A percentile compares a stretch with the other conserved stretches of the same genome.
These are phyloP conservation scores for Acanthis flammea DNA, from an alignment of 2,797 vertebrate genomes.

Conservation along the genomic window DNA sequence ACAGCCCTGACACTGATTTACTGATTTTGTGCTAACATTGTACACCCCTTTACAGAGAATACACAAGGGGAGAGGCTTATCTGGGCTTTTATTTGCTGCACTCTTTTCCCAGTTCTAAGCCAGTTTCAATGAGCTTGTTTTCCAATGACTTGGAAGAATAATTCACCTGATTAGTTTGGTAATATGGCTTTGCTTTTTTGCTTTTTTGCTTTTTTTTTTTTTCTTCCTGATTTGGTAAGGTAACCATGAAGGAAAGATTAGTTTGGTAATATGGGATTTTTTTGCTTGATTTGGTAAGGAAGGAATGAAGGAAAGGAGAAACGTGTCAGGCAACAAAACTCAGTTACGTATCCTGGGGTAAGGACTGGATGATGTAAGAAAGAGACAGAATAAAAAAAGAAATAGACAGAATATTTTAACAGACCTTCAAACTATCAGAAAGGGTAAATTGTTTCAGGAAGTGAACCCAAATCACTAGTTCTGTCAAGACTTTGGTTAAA, in stretches of 20 bases:
- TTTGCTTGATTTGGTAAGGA: background rate
- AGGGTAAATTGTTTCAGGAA: background rate
- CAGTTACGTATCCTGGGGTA: background rate
- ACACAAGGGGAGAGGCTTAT: background rate
- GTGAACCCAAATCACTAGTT: background rate
- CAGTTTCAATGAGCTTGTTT: background rate
- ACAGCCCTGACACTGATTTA: rapidly evolving
- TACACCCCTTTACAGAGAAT: background rate
- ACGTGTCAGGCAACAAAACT: background rate
- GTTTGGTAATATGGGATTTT: background rate
- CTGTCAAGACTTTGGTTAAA: background rate
- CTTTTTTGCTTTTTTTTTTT: background rate
- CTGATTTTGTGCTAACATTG: background rate
- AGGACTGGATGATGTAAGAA: background rate
- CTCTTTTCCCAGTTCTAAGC: background rate
- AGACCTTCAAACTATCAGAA: background rate
- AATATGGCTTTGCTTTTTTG: background rate
- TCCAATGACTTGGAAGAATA: background rate
- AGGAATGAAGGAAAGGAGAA: background rate
- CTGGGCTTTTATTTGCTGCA: background rate
- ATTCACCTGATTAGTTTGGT: background rate
- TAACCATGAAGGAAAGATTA: background rate
- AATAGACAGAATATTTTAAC: background rate
- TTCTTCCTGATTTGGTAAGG: background rate
- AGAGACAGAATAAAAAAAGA: background rate